Evolutionary conservation across 2,113 vertebrate species (phyloP).

Genomic region (Arizona elegans): DNA sequence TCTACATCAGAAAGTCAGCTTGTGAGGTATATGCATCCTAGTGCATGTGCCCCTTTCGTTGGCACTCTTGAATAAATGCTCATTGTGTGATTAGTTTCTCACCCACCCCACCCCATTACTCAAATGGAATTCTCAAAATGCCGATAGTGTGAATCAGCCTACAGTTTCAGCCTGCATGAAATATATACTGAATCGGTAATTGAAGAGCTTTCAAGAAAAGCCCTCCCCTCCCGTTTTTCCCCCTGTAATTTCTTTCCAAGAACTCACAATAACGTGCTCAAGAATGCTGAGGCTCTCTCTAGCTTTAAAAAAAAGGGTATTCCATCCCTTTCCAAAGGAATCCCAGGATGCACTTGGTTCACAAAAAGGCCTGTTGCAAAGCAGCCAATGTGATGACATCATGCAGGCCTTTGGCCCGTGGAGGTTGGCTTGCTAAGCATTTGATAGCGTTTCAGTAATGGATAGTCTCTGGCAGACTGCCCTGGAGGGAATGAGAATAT

Average conservation of each 20-base stretch:
- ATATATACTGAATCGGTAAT: neutral
- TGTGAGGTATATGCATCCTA: neutral
- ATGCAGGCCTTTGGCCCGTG: slow-evolving; percentile 5
- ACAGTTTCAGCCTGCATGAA: neutral
- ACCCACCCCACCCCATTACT: neutral
- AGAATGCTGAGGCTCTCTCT: neutral
- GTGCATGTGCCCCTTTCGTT: neutral
- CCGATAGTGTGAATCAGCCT: neutral
- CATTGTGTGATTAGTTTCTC: neutral
- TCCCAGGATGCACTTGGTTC: slow-evolving; percentile 22
- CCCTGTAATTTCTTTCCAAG: neutral
- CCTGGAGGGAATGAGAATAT: neutral
- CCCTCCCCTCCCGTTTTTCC: neutral
- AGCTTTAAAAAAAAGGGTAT: neutral
- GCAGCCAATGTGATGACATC: slow-evolving; percentile 24
- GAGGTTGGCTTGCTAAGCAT: slow-evolving; percentile 20
- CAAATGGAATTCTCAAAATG: neutral
- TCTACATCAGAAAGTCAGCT: neutral
- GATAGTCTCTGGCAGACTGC: slow-evolving; percentile 19
- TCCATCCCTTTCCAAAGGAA: slow-evolving; percentile 10
- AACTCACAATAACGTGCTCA: neutral
- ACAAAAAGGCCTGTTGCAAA: slow-evolving; percentile 8
- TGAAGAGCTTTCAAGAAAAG: neutral
- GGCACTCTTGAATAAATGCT: neutral
- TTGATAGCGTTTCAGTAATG: slow-evolving; percentile 23